Conservation (phyloP, 2,888 invertebrate species). For the Mesorhabditis belari region DNA sequence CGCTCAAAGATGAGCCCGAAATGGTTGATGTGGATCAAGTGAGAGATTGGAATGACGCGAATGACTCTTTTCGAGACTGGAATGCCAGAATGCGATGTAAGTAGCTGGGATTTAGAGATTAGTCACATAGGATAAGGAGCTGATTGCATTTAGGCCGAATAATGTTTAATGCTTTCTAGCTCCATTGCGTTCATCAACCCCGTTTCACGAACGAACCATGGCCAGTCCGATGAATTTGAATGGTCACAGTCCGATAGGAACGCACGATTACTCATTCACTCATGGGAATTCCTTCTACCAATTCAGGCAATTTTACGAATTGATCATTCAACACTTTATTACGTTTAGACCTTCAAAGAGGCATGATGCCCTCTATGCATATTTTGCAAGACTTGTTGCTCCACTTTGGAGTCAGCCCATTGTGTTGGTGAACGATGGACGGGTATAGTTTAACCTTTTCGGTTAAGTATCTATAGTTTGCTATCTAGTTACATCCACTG, state of each 20-base stretch:
- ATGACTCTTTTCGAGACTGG: slow-evolving; percentile 17
- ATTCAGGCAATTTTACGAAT: too few species aligned
- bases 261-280: not conserved
- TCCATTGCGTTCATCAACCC: slow-evolving; percentile 31
- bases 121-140: not conserved
- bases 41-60: not conserved
- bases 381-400: slow-evolving; percentile 74
- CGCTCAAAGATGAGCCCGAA: slow-evolving; percentile 5
- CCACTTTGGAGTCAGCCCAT: slow-evolving; percentile 71
- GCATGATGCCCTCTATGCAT: slow-evolving; percentile 86
- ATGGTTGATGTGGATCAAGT: slow-evolving; percentile 1
- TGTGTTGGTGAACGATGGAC: slow-evolving; percentile 13
- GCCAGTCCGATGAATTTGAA: not conserved
- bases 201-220: slow-evolving; percentile 2
- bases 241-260: not conserved
- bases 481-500: slow-evolving; percentile 10
- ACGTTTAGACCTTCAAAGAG: slow-evolving; percentile 71
- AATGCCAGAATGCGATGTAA: slow-evolving; percentile 18
- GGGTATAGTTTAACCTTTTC: slow-evolving; percentile 5
- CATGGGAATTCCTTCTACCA: not conserved
- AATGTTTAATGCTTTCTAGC: slow-evolving; percentile 14
- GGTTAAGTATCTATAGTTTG: not conserved
- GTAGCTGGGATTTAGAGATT: not conserved
- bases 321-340: too few species aligned
- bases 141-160: slow-evolving; percentile 1